These are phyloP conservation scores for Ganaspis sp. DNA, from an alignment of 1,140 invertebrate genomes.

Conservation along the genomic window DNA sequence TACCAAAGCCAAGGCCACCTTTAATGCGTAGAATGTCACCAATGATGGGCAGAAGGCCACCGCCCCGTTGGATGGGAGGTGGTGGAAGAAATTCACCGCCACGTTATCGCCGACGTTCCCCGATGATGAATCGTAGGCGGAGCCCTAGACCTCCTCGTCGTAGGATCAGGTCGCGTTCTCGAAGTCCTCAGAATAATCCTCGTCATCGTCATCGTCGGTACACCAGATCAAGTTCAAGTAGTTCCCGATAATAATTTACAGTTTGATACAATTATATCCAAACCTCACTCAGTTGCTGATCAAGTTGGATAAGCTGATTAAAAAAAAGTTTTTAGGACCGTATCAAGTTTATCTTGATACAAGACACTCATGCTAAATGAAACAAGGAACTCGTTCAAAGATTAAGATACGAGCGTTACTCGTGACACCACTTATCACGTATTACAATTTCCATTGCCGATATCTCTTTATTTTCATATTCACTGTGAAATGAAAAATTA, in stretches of 20 bases:
- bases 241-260: slow-evolving; percentile 80
- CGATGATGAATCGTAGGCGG: slow-evolving; percentile 81
- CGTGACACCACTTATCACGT: neutral
- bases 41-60: slow-evolving; percentile 78
- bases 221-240: slow-evolving; percentile 87
- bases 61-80: slow-evolving; percentile 74
- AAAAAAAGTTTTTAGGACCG: neutral
- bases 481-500: neutral
- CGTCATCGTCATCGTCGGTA: slow-evolving; percentile 83
- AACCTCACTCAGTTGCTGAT: slow-evolving; percentile 14
- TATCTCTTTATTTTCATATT: slow-evolving; percentile 17
- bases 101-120: slow-evolving; percentile 80
- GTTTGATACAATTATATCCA: slow-evolving; percentile 31
- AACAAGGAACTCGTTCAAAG: neutral
- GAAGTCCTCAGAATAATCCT: slow-evolving; percentile 78
- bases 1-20: slow-evolving; percentile 83
- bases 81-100: slow-evolving; percentile 72
- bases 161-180: slow-evolving; percentile 79
- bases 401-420: neutral
- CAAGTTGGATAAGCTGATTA: neutral
- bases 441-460: slow-evolving; percentile 13
- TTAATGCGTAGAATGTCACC: slow-evolving; percentile 81
- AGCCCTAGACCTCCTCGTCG: slow-evolving; percentile 79
- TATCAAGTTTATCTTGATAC: slow-evolving; percentile 6
- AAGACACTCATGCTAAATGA: neutral